Evolutionary conservation across 2,888 invertebrate species (phyloP).

Genomic region (Colletes collaris): DNA sequence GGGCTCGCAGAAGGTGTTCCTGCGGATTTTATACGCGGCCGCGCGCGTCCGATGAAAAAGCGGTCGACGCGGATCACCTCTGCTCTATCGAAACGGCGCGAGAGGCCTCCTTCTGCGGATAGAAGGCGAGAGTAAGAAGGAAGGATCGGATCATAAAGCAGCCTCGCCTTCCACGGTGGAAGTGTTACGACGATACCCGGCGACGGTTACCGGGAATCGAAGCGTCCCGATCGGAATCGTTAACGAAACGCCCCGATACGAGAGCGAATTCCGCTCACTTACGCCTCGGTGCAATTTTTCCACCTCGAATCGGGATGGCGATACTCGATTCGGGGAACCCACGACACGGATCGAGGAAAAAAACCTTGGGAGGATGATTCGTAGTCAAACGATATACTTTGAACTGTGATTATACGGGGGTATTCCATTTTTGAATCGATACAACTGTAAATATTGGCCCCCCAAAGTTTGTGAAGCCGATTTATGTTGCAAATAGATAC

Average conservation of each 20-base stretch:
- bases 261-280: background rate
- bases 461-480: no score
- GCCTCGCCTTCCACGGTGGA: slow-evolving; percentile 13
- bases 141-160: slow-evolving; percentile 58
- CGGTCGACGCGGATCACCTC: slow-evolving; percentile 50
- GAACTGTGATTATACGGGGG: no score
- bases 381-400: no score
- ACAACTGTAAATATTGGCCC: no score
- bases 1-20: slow-evolving; percentile 35
- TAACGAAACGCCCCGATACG: slow-evolving; percentile 9
- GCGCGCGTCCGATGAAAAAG: slow-evolving; percentile 54
- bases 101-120: slow-evolving; percentile 2
- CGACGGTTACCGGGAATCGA: slow-evolving; percentile 12
- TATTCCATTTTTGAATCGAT: no score
- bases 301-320: no score
- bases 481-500: no score
- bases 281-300: no score
- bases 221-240: slow-evolving; percentile 2
- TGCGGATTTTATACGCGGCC: slow-evolving; percentile 57
- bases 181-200: slow-evolving; percentile 5
- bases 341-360: no score
- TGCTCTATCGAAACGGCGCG: slow-evolving; percentile 53
- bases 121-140: slow-evolving; percentile 56
- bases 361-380: no score
- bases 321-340: no score